phyloP scores from a whole-genome alignment of 2,888 invertebrate species.

The Asteroscopus sphinx region DNA sequence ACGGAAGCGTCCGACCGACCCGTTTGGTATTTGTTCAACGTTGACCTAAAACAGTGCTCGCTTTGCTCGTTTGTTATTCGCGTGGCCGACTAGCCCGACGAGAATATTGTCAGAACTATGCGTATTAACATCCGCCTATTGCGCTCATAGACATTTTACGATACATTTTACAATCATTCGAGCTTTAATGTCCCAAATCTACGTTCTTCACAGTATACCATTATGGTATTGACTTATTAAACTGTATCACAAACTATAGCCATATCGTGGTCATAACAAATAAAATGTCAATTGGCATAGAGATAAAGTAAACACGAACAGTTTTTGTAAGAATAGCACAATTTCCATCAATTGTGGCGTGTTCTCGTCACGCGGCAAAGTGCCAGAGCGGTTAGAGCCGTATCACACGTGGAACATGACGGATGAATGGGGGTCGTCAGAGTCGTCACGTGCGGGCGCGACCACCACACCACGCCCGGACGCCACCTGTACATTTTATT shows the following conservation, averaged over 20 bases:
- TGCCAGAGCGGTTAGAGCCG: conserved; percentile 79
- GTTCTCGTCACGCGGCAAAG: conserved; percentile 81
- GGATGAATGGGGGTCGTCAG: conserved; percentile 79
- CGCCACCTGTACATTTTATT: conserved; percentile 44
- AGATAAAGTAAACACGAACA: conserved; percentile 49
- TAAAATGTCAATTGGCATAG: conserved; percentile 35
- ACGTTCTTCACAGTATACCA: conserved; percentile 17
- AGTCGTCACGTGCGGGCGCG: conserved; percentile 72
- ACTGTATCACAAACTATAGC: conserved; percentile 2
- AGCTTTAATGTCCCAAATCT: conserved; percentile 23
- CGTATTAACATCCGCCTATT: conserved; percentile 57
- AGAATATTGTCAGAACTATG: conserved; percentile 65
- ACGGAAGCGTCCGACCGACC: conserved; percentile 89
- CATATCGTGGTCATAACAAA: conserved; percentile 27
- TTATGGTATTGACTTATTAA: conserved; percentile 7
- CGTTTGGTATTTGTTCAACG: conserved; percentile 90
- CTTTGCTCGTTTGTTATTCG: conserved; percentile 89
- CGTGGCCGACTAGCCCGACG: conserved; percentile 76
- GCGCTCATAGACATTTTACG: conserved; percentile 39
- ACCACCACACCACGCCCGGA: conserved; percentile 45
- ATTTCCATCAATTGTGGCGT: conserved; percentile 72
- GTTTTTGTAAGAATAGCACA: conserved; percentile 59
- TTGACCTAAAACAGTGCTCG: conserved; percentile 89
- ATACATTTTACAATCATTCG: conserved; percentile 40
- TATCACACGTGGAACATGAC: conserved; percentile 80